A percentile compares a stretch with the other conserved stretches of the same genome.
phyloP scores from a whole-genome alignment of 1,140 invertebrate genomes.

The Vollenhovia emeryi region DNA sequence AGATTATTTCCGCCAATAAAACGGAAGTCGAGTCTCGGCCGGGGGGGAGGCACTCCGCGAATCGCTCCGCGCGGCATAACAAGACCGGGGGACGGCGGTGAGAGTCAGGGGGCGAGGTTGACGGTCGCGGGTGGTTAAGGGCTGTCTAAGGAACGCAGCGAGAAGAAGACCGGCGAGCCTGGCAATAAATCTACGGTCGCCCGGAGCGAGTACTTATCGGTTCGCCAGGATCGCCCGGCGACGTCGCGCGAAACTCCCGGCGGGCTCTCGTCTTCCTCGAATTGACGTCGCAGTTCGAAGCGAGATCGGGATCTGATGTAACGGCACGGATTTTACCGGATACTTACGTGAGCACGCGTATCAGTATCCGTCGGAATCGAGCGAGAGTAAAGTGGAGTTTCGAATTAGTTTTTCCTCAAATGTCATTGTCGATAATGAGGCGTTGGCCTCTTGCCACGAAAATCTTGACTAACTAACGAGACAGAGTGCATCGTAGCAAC shows the following conservation, averaged over 20 bases:
- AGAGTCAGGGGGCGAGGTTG: neutral
- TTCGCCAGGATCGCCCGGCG: slow-evolving; percentile 71
- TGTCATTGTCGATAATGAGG: neutral
- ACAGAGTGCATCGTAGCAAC: neutral
- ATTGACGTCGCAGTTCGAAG: slow-evolving; percentile 58
- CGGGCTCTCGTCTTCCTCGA: slow-evolving; percentile 72
- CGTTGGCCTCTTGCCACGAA: neutral
- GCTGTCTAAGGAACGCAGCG: slow-evolving; percentile 68
- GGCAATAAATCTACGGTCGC: slow-evolving; percentile 84
- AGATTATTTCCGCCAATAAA: slow-evolving; percentile 85
- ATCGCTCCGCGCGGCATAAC: slow-evolving; percentile 66
- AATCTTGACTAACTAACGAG: neutral
- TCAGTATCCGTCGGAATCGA: slow-evolving; percentile 8
- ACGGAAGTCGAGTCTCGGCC: slow-evolving; percentile 77
- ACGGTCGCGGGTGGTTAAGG: slow-evolving; percentile 32
- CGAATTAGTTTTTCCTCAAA: neutral
- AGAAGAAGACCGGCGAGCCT: slow-evolving; percentile 62
- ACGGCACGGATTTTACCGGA: neutral
- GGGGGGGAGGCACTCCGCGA: slow-evolving; percentile 23
- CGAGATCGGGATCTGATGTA: slow-evolving; percentile 38
- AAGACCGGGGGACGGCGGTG: slow-evolving; percentile 31
- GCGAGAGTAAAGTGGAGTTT: slow-evolving; percentile 6
- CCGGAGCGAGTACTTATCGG: slow-evolving; percentile 83
- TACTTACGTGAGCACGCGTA: neutral
- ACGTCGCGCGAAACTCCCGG: slow-evolving; percentile 73